Conservation (phyloP, 2,888 invertebrate genomes). For the Tupiocoris notatus region DNA sequence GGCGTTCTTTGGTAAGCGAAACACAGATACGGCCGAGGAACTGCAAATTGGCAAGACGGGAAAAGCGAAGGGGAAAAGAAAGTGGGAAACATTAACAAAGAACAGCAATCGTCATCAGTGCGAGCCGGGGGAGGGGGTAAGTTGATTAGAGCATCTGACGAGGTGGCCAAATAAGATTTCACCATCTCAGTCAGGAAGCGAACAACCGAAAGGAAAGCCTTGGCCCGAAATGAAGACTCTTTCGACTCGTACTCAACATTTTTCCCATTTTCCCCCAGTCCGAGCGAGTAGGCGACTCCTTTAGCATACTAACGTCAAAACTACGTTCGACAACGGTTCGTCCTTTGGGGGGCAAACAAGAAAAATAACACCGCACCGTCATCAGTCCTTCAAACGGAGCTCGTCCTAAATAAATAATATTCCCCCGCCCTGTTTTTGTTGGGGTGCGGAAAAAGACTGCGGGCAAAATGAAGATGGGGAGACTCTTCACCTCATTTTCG, state of each 20-base stretch:
- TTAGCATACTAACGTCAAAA: conserved; percentile 44
- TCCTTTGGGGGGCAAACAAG: conserved; percentile 32
- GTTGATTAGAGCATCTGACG: conserved; percentile 44
- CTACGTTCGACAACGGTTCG: neutral
- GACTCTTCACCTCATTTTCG: conserved; percentile 36
- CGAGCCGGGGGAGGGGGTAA: conserved; percentile 33
- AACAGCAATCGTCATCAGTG: conserved; percentile 44
- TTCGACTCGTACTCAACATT: neutral
- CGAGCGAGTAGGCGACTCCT: conserved; percentile 28
- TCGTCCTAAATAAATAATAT: conserved; percentile 41
- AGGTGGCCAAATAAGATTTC: conserved; percentile 44
- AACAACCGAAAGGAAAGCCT: neutral
- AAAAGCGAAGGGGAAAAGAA: conserved; percentile 35
- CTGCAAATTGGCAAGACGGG: conserved; percentile 45
- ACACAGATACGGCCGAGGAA: conserved; percentile 13
- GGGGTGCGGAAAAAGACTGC: conserved; percentile 2
- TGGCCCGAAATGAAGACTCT: neutral
- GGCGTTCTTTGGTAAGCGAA: neutral
- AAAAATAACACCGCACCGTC: conserved; percentile 39
- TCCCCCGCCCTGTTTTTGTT: conserved; percentile 28
- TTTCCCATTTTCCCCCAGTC: conserved; percentile 11
- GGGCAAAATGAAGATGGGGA: conserved; percentile 1
- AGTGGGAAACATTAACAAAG: conserved; percentile 46
- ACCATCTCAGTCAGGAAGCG: neutral
- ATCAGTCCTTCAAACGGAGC: conserved; percentile 39